phyloP scores from a whole-genome alignment of 2,113 vertebrate genomes.

The Andinoacara biseriatus region DNA sequence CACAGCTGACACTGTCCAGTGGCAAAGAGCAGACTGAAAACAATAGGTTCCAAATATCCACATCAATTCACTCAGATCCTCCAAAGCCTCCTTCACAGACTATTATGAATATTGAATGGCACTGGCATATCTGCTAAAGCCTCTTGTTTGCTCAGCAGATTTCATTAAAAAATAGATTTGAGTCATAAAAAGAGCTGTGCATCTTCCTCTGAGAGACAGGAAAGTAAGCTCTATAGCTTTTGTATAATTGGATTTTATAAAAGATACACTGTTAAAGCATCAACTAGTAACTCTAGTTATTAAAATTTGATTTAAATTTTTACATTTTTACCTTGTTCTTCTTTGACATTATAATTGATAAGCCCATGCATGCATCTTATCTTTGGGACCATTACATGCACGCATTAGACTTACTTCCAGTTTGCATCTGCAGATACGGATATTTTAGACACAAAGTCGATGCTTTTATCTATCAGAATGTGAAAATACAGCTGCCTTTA shows the following conservation, averaged over 20 bases:
- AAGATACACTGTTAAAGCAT: conserved; percentile 9
- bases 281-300: background rate
- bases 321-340: background rate
- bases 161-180: conserved; percentile 41
- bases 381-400: background rate
- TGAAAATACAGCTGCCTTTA: conserved; percentile 9
- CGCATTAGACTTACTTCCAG: background rate
- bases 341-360: background rate
- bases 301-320: conserved; percentile 21
- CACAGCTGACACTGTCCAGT: background rate
- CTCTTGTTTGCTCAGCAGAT: conserved; percentile 62
- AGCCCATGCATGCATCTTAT: background rate
- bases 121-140: conserved; percentile 28
- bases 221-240: background rate
- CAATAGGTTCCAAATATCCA: conserved; percentile 4
- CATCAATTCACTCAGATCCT: conserved; percentile 36
- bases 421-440: conserved; percentile 22
- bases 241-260: conserved; percentile 12
- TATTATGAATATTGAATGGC: conserved; percentile 56
- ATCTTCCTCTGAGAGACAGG: conserved; percentile 20
- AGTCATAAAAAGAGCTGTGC: conserved; percentile 29
- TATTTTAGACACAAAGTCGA: conserved; percentile 17
- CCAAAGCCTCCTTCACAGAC: conserved; percentile 52
- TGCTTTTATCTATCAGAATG: conserved; percentile 28
- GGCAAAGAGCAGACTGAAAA: background rate